Conservation (phyloP, 2,888 invertebrate species). For the Hypselothyrea guttata region DNA sequence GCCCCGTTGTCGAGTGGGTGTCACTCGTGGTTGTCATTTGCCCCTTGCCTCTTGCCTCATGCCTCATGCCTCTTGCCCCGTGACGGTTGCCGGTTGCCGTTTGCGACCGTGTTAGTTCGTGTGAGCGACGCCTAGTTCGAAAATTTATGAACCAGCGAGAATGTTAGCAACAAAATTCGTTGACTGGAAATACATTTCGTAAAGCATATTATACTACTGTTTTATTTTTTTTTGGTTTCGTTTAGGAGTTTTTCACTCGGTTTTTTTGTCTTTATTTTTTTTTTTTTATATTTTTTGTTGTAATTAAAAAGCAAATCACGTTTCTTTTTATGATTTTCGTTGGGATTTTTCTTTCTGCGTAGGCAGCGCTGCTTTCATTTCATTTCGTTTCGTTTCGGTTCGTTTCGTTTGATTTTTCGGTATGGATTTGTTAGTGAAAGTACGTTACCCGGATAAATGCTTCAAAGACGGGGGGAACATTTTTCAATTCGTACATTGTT, state of each 20-base stretch:
- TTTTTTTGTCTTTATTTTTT: conserved; percentile 4
- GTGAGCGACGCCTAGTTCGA: conserved; percentile 38
- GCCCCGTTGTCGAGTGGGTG: conserved; percentile 20
- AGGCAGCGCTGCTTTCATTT: conserved; percentile 60
- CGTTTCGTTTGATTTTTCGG: conserved; percentile 27
- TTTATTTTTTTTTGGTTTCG: conserved; percentile 1
- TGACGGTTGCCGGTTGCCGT: no score
- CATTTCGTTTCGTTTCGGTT: conserved; percentile 43
- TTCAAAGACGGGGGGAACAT: neutral
- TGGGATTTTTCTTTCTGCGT: conserved; percentile 51
- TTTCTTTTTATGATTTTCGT: conserved; percentile 47
- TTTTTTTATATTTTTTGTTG: conserved; percentile 20
- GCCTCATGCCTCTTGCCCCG: no score
- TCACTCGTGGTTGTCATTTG: neutral
- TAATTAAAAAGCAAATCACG: conserved; percentile 74
- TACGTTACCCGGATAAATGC: conserved; percentile 42
- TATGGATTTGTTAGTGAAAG: conserved; percentile 55
- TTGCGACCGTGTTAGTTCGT: conserved; percentile 12
- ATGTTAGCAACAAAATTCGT: conserved; percentile 30
- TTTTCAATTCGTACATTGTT: conserved; percentile 22
- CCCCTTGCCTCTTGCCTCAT: no score
- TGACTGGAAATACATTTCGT: conserved; percentile 12
- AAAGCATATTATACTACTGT: conserved; percentile 5
- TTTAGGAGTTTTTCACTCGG: conserved; percentile 5
- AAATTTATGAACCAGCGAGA: conserved; percentile 47